phyloP scores from a whole-genome alignment of 1,140 invertebrate genomes.

The Papilio machaon region DNA sequence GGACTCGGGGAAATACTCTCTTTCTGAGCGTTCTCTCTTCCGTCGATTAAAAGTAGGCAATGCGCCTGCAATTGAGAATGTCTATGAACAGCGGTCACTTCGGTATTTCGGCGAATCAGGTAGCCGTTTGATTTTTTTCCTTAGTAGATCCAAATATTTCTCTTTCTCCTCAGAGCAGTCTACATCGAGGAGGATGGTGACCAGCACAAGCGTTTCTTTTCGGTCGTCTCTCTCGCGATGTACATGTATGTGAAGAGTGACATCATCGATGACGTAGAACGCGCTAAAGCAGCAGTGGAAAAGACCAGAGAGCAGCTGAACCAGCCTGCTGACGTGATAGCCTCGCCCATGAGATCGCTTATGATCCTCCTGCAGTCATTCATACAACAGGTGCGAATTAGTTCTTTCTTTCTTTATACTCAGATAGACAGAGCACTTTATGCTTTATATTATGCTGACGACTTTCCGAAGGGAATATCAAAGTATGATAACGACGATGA shows the following conservation, averaged over 20 bases:
- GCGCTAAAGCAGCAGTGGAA: background rate
- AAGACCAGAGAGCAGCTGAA: background rate
- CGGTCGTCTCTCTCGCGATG: background rate
- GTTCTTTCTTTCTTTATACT: background rate
- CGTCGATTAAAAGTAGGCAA: too few species aligned
- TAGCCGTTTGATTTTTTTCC: too few species aligned
- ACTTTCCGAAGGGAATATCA: too few species aligned
- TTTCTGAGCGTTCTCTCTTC: too few species aligned
- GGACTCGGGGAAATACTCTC: too few species aligned
- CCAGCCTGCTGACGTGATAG: constrained; percentile 5
- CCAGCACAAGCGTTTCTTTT: background rate
- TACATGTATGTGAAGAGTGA: constrained; percentile 9
- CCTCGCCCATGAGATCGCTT: background rate
- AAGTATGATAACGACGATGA: too few species aligned
- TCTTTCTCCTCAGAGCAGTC: background rate
- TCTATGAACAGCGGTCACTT: too few species aligned
- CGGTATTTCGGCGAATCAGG: too few species aligned
- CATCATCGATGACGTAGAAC: background rate
- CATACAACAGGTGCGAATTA: background rate
- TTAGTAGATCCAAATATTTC: background rate
- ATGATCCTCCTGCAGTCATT: background rate
- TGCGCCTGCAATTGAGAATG: too few species aligned
- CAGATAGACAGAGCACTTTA: too few species aligned
- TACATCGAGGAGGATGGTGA: background rate
- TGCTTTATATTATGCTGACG: too few species aligned